Base-by-base conservation (phyloP, 2,797 vertebrate species). In the Yasuhikotakia modesta region DNA sequence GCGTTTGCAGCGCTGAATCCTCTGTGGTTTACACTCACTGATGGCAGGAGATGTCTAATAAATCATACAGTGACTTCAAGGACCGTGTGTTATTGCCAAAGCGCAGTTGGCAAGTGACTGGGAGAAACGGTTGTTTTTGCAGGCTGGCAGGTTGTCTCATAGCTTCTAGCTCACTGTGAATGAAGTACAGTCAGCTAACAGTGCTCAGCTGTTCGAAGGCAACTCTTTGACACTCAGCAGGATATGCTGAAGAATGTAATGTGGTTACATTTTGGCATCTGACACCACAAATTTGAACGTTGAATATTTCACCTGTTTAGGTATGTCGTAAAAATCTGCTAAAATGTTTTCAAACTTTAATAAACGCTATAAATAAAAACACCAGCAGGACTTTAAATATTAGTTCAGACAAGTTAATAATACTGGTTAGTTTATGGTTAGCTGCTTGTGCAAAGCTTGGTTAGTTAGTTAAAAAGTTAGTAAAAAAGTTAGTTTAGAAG, bases 91-190 rank as follows among this genome's bases (percentile, higher is more conserved):
- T 73, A 27, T 45, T 67, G 73, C 75, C 70, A 45, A 66, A 60
- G 78, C 66, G 52, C 78, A 72, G 78, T 71, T 81, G 81, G 74
- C 78, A 32, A 76, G 76, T 65, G 77, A 76, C 48, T 78, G 81
- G 75, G 76, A 81, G 76, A 80, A 79, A 71, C 85, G 81, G 84
- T 84, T 85, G 80, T 81, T 82, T 79, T 74, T 79, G 70, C 60
- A 27, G 50, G 45, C 79, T 77, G 79, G 76, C 79, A 82, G 76
- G 72, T 84, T 84, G 71, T 71, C 78, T 81, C 48, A 32, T 78
- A 77, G 69, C 60, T 78, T 80, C 71, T 67, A 77, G 46, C 61
- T 79, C 35, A 53, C 68, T 64, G 64, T 81, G 73, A 81, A 83
- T 50, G 79, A 83, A 76, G 73, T 77, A 48, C 69, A 79, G 71